Conservation (phyloP, 92 coral and sea anemone genomes). For the Porites divaricata region DNA sequence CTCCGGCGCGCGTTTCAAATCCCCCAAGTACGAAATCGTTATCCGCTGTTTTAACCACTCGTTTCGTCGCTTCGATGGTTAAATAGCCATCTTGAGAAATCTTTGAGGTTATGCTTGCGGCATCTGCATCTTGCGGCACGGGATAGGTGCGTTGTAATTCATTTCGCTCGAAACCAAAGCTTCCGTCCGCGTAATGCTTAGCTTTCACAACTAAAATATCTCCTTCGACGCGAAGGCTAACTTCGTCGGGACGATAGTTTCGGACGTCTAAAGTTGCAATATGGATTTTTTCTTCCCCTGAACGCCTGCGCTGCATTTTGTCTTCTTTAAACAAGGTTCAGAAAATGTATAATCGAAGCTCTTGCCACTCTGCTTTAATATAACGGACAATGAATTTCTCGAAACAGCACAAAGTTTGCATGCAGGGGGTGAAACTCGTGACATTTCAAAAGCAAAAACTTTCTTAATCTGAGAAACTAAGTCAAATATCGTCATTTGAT, state of each 20-base stretch:
- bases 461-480: neutral
- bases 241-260: conserved; percentile 93
- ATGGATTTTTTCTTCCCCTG: conserved; percentile 56
- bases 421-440: conserved; percentile 20
- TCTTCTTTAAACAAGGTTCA: neutral
- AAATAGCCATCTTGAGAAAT: conserved; percentile 91
- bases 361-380: neutral
- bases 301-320: conserved; percentile 44
- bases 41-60: conserved; percentile 42
- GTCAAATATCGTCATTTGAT: neutral
- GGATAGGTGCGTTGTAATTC: conserved; percentile 91
- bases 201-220: conserved; percentile 82
- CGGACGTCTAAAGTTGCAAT: conserved; percentile 90
- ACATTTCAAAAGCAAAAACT: neutral
- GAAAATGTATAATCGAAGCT: neutral
- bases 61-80: conserved; percentile 81
- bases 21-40: conserved; percentile 65
- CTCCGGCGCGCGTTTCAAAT: conserved; percentile 72
- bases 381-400: neutral
- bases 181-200: conserved; percentile 88
- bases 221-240: conserved; percentile 88
- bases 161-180: conserved; percentile 86
- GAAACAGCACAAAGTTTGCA: conserved; percentile 21
- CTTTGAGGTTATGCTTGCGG: conserved; percentile 80
- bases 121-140: conserved; percentile 87